These are phyloP conservation scores for Agrilus planipennis DNA, from an alignment of 1,140 invertebrate genomes.

Conservation along the genomic window DNA sequence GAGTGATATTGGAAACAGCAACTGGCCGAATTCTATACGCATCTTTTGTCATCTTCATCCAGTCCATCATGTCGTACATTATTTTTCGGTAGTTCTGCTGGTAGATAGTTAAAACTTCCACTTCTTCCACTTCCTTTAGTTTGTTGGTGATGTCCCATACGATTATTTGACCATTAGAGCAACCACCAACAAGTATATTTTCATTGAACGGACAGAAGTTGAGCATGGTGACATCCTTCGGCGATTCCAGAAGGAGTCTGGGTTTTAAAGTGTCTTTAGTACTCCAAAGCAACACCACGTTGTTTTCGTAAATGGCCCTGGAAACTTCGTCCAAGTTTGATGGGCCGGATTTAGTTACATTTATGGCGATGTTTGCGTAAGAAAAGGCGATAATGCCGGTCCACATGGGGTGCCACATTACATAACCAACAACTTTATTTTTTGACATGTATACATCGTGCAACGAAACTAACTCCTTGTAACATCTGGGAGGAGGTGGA, in stretches of 20 bases:
- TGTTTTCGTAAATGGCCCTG: slow-evolving; percentile 36
- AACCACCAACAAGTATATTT: slow-evolving; percentile 58
- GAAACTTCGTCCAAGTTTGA: slow-evolving; percentile 19
- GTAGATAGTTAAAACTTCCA: slow-evolving; percentile 45
- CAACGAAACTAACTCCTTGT: slow-evolving; percentile 49
- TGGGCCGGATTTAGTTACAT: slow-evolving; percentile 13
- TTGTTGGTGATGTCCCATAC: slow-evolving; percentile 62
- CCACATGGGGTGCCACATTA: slow-evolving; percentile 55
- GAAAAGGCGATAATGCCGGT: slow-evolving; percentile 50
- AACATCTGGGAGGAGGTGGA: slow-evolving; percentile 27
- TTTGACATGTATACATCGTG: slow-evolving; percentile 44
- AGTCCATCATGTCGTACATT: slow-evolving; percentile 51
- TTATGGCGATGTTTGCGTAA: slow-evolving; percentile 41
- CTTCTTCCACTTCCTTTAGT: slow-evolving; percentile 47
- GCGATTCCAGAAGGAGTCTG: slow-evolving; percentile 54
- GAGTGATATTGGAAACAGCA: slow-evolving; percentile 44
- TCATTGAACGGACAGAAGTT: slow-evolving; percentile 56
- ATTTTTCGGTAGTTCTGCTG: slow-evolving; percentile 47
- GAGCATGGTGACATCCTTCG: slow-evolving; percentile 48
- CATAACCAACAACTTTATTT: slow-evolving; percentile 50
- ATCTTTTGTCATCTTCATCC: slow-evolving; percentile 50
- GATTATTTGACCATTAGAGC: slow-evolving; percentile 55
- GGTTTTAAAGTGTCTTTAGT: slow-evolving; percentile 54
- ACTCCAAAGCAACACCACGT: slow-evolving; percentile 60
- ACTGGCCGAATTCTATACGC: slow-evolving; percentile 43